Evolutionary conservation across 37 sponge, comb jelly and placozoan genomes (phyloP).

Genomic region (Axinella damicornis): DNA sequence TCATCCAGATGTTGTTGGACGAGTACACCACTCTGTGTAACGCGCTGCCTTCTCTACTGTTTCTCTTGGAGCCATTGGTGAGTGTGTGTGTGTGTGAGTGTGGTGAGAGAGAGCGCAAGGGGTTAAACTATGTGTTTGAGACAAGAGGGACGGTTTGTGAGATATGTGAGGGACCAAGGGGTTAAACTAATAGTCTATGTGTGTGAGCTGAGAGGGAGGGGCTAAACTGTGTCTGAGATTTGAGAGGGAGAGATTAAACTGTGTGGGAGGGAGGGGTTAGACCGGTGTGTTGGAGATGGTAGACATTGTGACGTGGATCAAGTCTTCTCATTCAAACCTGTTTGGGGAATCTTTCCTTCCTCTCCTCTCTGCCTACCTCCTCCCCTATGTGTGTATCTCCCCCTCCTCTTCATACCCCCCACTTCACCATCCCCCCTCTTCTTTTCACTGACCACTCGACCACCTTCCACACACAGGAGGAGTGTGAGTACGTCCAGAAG

Average conservation of each 20-base stretch:
- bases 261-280: too few species aligned
- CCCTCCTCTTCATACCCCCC: background rate
- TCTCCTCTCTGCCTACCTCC: background rate
- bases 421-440: background rate
- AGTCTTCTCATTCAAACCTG: too few species aligned
- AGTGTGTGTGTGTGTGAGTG: background rate
- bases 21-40: conserved; percentile 71
- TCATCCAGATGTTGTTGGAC: conserved; percentile 83
- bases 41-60: conserved; percentile 73
- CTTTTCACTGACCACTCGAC: conserved; percentile 24
- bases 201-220: too few species aligned
- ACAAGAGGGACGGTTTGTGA: too few species aligned
- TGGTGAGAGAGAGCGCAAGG: too few species aligned
- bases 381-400: background rate
- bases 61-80: conserved; percentile 79
- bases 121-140: too few species aligned
- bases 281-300: too few species aligned
- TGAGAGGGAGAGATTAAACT: too few species aligned
- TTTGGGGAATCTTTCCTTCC: background rate
- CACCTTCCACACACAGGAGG: conserved; percentile 69
- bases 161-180: too few species aligned
- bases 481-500: conserved; percentile 58
- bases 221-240: too few species aligned
- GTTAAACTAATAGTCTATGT: too few species aligned
- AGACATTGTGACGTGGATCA: too few species aligned